A percentile compares a stretch with the other conserved stretches of the same genome.
These are phyloP conservation scores for Ctenopoma kingsleyae DNA, from an alignment of 2,797 vertebrate genomes.

Conservation along the genomic window DNA sequence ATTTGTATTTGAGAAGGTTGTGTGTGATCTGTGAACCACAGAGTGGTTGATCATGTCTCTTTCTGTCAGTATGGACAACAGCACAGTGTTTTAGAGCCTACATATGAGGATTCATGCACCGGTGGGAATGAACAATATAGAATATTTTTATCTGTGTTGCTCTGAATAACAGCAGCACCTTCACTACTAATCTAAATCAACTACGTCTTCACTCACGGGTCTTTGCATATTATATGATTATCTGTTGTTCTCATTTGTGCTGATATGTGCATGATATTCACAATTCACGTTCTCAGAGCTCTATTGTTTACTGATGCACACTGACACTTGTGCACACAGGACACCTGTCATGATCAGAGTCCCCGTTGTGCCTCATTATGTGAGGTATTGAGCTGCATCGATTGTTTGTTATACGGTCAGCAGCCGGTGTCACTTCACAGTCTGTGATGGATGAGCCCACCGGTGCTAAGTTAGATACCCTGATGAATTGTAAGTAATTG, in stretches of 20 bases:
- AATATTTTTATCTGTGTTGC: background rate
- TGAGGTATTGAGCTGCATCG: background rate
- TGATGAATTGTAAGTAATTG: background rate
- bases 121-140: background rate
- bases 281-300: background rate
- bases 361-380: slow-evolving; percentile 22
- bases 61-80: background rate
- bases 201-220: background rate
- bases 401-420: slow-evolving; percentile 21
- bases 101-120: background rate
- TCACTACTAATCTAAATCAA: too few relatives aligned
- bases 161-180: background rate
- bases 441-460: slow-evolving; percentile 38
- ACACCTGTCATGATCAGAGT: slow-evolving; percentile 10
- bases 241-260: background rate
- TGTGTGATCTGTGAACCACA: too few relatives aligned
- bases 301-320: background rate
- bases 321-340: background rate
- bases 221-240: background rate
- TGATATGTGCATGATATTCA: background rate
- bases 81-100: too few relatives aligned
- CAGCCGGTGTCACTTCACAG: background rate
- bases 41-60: background rate
- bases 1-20: too few relatives aligned
- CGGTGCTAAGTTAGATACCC: slow-evolving; percentile 3